Conservation (phyloP, 92 coral and sea anemone genomes). For the Blastomussa wellsi region DNA sequence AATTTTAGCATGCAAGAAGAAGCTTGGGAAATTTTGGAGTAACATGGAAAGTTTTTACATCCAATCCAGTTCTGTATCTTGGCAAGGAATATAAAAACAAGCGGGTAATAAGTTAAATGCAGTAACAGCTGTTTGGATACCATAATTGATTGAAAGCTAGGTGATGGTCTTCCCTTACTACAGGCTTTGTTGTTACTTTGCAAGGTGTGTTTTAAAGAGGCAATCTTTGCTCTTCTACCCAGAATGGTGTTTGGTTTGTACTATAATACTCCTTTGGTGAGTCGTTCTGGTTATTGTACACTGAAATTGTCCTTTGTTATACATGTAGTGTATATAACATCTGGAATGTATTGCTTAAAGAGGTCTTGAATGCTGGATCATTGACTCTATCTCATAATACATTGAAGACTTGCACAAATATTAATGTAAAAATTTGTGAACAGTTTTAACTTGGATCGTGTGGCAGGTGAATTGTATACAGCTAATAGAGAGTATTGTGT, state of each 20-base stretch:
- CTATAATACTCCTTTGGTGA: constrained; percentile 96
- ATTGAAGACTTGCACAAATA: too few species aligned
- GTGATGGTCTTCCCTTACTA: not conserved
- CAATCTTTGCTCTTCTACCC: constrained; percentile 89
- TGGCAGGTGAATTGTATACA: too few species aligned
- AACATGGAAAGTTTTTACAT: constrained; percentile 88
- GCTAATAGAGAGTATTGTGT: not conserved
- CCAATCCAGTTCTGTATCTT: constrained; percentile 77
- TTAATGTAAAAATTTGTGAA: too few species aligned
- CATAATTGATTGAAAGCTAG: not conserved
- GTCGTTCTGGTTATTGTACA: not conserved
- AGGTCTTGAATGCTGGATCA: too few species aligned
- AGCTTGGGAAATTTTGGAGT: constrained; percentile 96
- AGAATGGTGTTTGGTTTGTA: constrained; percentile 94
- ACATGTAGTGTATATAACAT: too few species aligned
- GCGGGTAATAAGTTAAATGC: constrained; percentile 51
- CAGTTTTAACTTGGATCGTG: too few species aligned
- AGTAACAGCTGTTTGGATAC: not conserved
- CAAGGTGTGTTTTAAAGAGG: constrained; percentile 93
- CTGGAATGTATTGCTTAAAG: too few species aligned
- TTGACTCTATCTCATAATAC: too few species aligned
- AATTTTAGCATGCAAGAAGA: constrained; percentile 66
- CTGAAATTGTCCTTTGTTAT: too few species aligned
- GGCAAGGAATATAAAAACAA: constrained; percentile 82
- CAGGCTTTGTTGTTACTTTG: not conserved